Conservation (phyloP, 1,140 invertebrate species). For the Drosophila tsacasi region DNA sequence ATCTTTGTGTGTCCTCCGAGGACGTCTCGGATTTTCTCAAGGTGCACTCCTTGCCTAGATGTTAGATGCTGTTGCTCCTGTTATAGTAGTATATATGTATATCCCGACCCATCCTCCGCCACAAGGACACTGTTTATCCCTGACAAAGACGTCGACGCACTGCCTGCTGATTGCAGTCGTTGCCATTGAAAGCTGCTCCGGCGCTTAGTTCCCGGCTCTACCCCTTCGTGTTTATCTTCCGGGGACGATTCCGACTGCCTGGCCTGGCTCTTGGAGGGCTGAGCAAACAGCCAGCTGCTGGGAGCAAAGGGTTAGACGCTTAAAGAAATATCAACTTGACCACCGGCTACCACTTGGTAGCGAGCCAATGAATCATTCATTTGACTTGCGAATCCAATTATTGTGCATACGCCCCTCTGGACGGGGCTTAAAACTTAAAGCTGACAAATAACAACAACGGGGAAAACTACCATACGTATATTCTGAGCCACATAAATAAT, state of each 20-base stretch:
- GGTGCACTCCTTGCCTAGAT: conserved; percentile 18
- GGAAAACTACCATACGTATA: neutral
- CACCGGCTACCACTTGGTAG: conserved; percentile 22
- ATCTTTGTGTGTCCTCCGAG: neutral
- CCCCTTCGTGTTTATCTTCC: conserved; percentile 34
- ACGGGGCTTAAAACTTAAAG: conserved; percentile 27
- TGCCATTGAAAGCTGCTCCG: conserved; percentile 42
- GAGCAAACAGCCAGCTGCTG: conserved; percentile 32
- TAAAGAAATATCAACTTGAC: conserved; percentile 46
- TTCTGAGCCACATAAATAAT: conserved; percentile 21
- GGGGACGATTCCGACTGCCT: conserved; percentile 45
- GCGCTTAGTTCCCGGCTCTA: conserved; percentile 14
- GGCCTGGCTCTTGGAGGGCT: conserved; percentile 42
- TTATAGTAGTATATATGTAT: neutral
- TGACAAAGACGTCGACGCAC: conserved; percentile 37
- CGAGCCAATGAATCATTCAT: conserved; percentile 50
- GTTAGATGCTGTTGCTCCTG: neutral
- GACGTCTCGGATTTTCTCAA: neutral
- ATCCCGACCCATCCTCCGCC: neutral
- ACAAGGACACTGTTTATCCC: conserved; percentile 45
- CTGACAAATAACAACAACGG: neutral
- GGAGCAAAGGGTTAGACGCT: conserved; percentile 31
- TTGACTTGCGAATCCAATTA: conserved; percentile 41
- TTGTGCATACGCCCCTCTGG: conserved; percentile 30
- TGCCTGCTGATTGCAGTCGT: conserved; percentile 46